Evolutionary conservation across 2,888 invertebrate genomes (phyloP), one percentile per base, ranked within the genome.

Genomic region (Allacma fusca): DNA sequence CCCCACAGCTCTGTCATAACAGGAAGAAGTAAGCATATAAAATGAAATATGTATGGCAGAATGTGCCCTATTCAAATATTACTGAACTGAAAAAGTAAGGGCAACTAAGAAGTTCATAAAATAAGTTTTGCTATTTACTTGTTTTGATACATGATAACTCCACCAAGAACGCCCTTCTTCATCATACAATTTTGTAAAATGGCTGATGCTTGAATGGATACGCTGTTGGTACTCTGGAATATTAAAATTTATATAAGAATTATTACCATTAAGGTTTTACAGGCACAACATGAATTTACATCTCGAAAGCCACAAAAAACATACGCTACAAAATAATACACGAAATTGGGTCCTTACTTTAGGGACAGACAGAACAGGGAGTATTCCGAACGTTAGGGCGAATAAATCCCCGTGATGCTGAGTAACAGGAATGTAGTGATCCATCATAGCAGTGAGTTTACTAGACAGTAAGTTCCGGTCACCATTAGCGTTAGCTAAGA

Each of bases 131-230:
- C 7, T 19, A 86, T 89, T 88, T 87, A 95, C 95, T 94, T 95
- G 86, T 95, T 96, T 86, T 95, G 94, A 85, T 94, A 95, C 79
- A 96, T 89, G 77, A 97, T 89, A 73, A 92, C 90, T 74, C 97
- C 97, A 7, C 95, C 96, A 64, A 95, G 88, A 44, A 96, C 92
- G 43, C 93, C 92, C 83, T 90, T 90, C 75, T 91, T 91, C 85
- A 91, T 91, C 86, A 94, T 93, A 85, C 94, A 95, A 83, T 92
- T 91, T 85, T 96, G 94, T 80, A 97, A 87, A 78, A 95, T 91
- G 86, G 95, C 93, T 87, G 94, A 92, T 0, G 95, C 92, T 88
- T 95, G 94, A 86, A 95, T 89, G 87, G 93, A 96, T 80, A 96
- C 91, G 82, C 92, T 93, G 84, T 93, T 93, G 43, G 93, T 94